Evolutionary conservation across 2,888 invertebrate species (phyloP), one percentile per base, ranked within the genome.

Genomic region (Amblyteles armatorius): DNA sequence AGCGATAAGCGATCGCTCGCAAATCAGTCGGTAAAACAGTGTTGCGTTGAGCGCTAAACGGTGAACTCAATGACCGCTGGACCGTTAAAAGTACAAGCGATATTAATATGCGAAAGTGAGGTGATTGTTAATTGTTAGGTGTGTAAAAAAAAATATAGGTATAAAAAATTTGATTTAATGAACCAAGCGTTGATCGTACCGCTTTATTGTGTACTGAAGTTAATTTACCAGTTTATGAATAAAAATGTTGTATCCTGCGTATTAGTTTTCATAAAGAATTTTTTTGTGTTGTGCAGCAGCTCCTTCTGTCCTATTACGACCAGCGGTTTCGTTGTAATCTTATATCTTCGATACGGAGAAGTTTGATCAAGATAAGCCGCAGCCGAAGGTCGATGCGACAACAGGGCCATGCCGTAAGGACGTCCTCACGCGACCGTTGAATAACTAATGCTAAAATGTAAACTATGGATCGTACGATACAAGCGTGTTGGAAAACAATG

Each of bases 381-480:
- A 2, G 33, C 44, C 44, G 73, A 73, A 60, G 60, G 63, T 63
- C 63, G 60, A 48, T 73, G 60, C 60, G 63, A 44, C 63, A 60
- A 48, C 4, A 48, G n/a, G 33, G n/a, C 60, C 19, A 63, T 48
- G 74, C 29, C n/a, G 48, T 11, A 29, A 74, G 74, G 74, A 60
- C 60, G 57, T 44, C 3, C 7, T 33, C 33, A 16, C 26, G n/a
- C 33, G 33, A 63, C n/a, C 2, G n/a, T 16, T 63, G n/a, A 33
- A 16, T 33, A 63, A 63, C 60, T 29, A 5, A 74, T 3, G 74
- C 33, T 48, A 22, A 63, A 48, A 74, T 63, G 33, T 33, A 63
- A 48, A n/a, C 0, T n/a, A 26, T 11, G n/a, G 19, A 63, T 63
- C 29, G n/a, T 9, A 29, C 26, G n/a, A 11, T 48, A 29, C 48